Conservation (phyloP, 2,113 vertebrate species). For the Coreoperca whiteheadi region DNA sequence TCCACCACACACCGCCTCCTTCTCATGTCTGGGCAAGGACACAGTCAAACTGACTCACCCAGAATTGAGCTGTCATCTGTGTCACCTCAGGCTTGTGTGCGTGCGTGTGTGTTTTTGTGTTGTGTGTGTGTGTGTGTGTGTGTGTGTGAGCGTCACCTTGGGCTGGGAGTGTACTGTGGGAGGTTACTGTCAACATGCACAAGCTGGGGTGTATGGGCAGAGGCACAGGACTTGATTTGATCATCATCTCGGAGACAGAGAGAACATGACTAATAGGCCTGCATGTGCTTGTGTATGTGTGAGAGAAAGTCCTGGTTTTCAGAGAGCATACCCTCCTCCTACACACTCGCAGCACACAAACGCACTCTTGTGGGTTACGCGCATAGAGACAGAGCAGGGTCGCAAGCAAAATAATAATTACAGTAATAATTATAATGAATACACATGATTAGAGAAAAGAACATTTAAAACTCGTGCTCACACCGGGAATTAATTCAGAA, state of each 20-base stretch:
- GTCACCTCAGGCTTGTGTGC: conserved; percentile 76
- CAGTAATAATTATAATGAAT: conserved; percentile 4
- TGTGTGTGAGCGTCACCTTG: conserved; percentile 71
- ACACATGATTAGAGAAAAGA: neutral
- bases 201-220: conserved; percentile 71
- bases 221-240: conserved; percentile 71
- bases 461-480: neutral
- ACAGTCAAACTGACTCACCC: conserved; percentile 81
- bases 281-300: conserved; percentile 20
- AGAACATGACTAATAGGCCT: conserved; percentile 70
- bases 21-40: conserved; percentile 82
- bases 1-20: conserved; percentile 66
- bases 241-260: conserved; percentile 72
- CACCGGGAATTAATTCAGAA: conserved; percentile 21
- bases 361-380: conserved; percentile 12
- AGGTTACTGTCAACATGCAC: conserved; percentile 81
- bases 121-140: conserved; percentile 5
- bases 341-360: too few species aligned
- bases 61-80: conserved; percentile 83
- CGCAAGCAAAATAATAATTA: conserved; percentile 33
- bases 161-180: conserved; percentile 76
- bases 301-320: conserved; percentile 60
- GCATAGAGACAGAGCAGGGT: neutral
- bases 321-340: conserved; percentile 40
- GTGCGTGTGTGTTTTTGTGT: conserved; percentile 2